Base-by-base conservation (phyloP, 1,140 invertebrate genomes). In the Colletes latitarsis region DNA sequence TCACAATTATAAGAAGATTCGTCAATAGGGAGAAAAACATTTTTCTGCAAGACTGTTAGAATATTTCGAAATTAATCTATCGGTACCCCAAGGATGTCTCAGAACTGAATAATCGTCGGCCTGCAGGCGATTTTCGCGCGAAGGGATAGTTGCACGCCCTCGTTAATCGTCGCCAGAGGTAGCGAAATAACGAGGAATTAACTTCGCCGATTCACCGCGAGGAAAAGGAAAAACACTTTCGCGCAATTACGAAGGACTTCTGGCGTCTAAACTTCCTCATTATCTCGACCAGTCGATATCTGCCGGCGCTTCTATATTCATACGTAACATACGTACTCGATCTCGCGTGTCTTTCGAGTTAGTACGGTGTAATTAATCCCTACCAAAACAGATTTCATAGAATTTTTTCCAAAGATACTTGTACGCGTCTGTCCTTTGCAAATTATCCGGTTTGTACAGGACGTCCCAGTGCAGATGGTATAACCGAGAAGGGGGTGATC, bases 181-280 rank as follows among this genome's bases (percentile, higher is more conserved):
- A 78, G 78, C 53, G 78, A 86, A 86, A 87, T 87, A 87, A 87
- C 69, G 84, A 87, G 84, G 74, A 83, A 87, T 86, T 87, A 87
- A 87, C 77, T 87, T 81, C 41, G 41, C 41, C 77, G 69, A 71
- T 78, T 62, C n/a, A 30, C 52, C 52, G 21, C 43, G 53, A 83
- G 78, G 60, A 82, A 85, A 76, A 70, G 30, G 77, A 82, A 62
- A 72, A 86, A 83, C 68, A 80, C 41, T 77, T n/a, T 73, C 53
- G 57, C 49, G 58, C 68, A 83, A 86, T 86, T 82, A 83, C 72
- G 55, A 17, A 17, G 53, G 52, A 76, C 53, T 52, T 57, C 15
- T 79, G 62, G 30, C 60, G 60, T 58, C 53, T 58, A 75, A 77
- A 52, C 52, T 81, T 58, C 58, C 53, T 85, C 75, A 85, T 86